A percentile compares a stretch with the other conserved stretches of the same genome.
Evolutionary conservation across 1,140 invertebrate species (phyloP).

Genomic region (Camponotus pennsylvanicus): DNA sequence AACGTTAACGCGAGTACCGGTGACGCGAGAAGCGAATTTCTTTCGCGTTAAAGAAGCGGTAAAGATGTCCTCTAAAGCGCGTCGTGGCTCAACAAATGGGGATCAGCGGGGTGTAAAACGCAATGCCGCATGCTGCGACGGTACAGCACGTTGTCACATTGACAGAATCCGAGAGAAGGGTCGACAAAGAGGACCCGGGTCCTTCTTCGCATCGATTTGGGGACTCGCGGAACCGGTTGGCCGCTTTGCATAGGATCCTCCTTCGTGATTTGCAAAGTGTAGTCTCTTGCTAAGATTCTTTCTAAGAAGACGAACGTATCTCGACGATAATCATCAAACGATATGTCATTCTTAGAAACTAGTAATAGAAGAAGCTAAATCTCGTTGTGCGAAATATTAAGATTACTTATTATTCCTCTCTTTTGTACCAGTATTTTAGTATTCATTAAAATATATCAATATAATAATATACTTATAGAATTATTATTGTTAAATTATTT

Average conservation of each 20-base stretch:
- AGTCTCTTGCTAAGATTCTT: slow-evolving; percentile 25
- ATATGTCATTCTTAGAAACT: slow-evolving; percentile 22
- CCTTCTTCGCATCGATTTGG: slow-evolving; percentile 36
- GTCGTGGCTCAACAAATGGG: slow-evolving; percentile 42
- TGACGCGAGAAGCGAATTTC: background rate
- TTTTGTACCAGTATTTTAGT: background rate
- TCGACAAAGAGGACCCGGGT: slow-evolving; percentile 25
- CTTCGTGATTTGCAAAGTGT: slow-evolving; percentile 48
- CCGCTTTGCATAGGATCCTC: slow-evolving; percentile 54
- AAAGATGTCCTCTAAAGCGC: slow-evolving; percentile 35
- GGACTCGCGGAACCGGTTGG: slow-evolving; percentile 47
- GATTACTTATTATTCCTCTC: slow-evolving; percentile 25
- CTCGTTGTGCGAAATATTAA: slow-evolving; percentile 25
- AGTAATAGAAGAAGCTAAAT: slow-evolving; percentile 24
- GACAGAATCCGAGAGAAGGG: slow-evolving; percentile 41
- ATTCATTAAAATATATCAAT: background rate
- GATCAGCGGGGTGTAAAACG: slow-evolving; percentile 56
- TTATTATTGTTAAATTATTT: background rate
- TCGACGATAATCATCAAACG: slow-evolving; percentile 46
- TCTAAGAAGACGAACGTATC: slow-evolving; percentile 38
- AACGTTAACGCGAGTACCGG: background rate
- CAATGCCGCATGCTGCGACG: slow-evolving; percentile 48
- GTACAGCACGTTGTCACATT: slow-evolving; percentile 52
- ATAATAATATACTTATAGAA: background rate
- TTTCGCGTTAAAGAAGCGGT: slow-evolving; percentile 43